Evolutionary conservation across 2,113 vertebrate genomes (phyloP).

Genomic region (Corythaixoides concolor): DNA sequence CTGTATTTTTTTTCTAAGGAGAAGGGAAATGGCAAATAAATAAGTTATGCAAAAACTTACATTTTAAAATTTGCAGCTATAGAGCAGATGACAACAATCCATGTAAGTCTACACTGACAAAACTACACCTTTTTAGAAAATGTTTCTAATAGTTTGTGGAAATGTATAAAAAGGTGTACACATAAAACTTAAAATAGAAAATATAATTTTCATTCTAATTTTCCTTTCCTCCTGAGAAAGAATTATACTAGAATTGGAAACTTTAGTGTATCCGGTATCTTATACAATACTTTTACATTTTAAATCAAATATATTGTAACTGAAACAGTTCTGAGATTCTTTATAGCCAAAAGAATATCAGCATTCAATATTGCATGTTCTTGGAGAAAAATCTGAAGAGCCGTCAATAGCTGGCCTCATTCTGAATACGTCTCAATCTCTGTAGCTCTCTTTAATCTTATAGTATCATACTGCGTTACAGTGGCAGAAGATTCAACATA

Average conservation of each 20-base stretch:
- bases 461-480: neutral
- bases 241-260: neutral
- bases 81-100: neutral
- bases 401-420: neutral
- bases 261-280: neutral
- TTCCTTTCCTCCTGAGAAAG: neutral
- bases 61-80: neutral
- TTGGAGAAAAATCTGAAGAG: neutral
- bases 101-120: neutral
- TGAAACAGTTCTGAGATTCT: neutral
- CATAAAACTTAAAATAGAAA: neutral
- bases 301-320: neutral
- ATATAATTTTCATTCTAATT: neutral
- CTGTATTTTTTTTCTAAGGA: neutral
- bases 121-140: neutral
- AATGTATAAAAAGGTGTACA: neutral
- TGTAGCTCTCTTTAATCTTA: neutral
- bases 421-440: neutral
- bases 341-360: neutral
- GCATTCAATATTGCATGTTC: neutral
- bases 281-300: neutral
- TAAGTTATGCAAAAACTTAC: neutral
- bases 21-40: neutral
- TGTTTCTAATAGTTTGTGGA: neutral
- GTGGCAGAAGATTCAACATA: neutral